phyloP scores from a whole-genome alignment of 2,888 invertebrate genomes.

The Adela reaumurella region DNA sequence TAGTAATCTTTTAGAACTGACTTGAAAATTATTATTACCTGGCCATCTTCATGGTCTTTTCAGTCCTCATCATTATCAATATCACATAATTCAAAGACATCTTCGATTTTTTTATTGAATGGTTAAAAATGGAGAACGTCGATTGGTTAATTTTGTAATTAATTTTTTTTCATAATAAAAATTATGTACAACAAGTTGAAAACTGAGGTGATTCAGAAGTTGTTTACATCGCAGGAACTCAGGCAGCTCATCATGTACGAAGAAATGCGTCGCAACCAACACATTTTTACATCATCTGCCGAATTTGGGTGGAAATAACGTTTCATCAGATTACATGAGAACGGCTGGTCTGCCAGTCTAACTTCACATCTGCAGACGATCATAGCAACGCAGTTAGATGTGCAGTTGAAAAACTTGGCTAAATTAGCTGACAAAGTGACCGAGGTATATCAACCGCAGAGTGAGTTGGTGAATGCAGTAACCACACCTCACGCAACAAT shows the following conservation, averaged over 20 bases:
- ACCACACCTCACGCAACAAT: no score
- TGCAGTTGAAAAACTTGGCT: neutral
- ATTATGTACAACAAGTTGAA: slow-evolving; percentile 3
- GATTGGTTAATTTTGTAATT: no score
- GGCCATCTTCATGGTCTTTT: no score
- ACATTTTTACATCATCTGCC: slow-evolving; percentile 1
- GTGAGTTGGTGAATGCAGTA: neutral
- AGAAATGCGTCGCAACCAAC: slow-evolving; percentile 2
- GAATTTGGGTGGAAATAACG: neutral
- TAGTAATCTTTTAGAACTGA: neutral
- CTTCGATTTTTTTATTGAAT: no score
- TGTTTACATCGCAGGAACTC: slow-evolving; percentile 2
- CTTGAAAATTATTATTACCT: neutral
- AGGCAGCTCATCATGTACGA: neutral
- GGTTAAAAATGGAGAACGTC: no score
- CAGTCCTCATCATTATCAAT: no score
- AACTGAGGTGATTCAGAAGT: slow-evolving; percentile 1
- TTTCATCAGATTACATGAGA: neutral
- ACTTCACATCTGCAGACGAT: neutral
- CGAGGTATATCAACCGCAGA: neutral
- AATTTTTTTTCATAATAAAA: no score
- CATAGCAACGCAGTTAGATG: neutral
- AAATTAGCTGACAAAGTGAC: neutral
- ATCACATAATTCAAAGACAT: no score
- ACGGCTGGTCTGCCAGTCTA: neutral